Percentiles rank a stretch among this genome's conserved stretches.
These are phyloP conservation scores for Tenthredo notha DNA, from an alignment of 2,888 invertebrate species.

Conservation along the genomic window DNA sequence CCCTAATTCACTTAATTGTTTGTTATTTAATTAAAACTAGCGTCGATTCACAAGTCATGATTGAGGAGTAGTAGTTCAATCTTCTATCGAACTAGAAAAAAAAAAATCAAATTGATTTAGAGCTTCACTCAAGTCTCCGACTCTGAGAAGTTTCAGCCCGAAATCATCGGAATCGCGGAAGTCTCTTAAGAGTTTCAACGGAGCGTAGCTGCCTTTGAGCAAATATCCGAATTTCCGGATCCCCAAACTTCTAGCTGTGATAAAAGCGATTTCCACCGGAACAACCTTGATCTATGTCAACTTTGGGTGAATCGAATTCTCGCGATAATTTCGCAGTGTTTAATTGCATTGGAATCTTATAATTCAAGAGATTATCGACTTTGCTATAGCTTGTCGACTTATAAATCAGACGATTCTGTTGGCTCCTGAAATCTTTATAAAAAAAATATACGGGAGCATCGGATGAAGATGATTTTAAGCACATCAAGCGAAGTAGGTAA, in stretches of 20 bases:
- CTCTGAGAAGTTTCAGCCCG: background rate
- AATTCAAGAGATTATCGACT: background rate
- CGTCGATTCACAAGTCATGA: background rate
- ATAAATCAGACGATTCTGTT: background rate
- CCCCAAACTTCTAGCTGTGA: background rate
- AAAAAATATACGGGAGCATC: too few species aligned
- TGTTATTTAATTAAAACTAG: constrained; percentile 26
- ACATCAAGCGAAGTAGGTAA: background rate
- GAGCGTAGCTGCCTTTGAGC: constrained; percentile 22
- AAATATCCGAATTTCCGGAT: background rate
- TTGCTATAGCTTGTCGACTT: too few species aligned
- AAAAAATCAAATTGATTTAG: constrained; percentile 27
- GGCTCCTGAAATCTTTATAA: background rate
- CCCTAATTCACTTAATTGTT: constrained; percentile 17
- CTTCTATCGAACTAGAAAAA: background rate
- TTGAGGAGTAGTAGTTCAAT: background rate
- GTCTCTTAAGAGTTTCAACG: constrained; percentile 7
- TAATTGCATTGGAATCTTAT: background rate
- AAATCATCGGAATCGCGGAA: constrained; percentile 1
- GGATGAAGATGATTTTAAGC: background rate
- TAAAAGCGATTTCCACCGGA: background rate
- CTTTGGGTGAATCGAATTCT: background rate
- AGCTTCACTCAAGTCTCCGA: background rate
- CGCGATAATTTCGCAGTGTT: background rate
- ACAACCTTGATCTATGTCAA: background rate